Evolutionary conservation across 1,140 invertebrate genomes (phyloP), one percentile per base, ranked within the genome.

Genomic region (Drosophila seguyi): DNA sequence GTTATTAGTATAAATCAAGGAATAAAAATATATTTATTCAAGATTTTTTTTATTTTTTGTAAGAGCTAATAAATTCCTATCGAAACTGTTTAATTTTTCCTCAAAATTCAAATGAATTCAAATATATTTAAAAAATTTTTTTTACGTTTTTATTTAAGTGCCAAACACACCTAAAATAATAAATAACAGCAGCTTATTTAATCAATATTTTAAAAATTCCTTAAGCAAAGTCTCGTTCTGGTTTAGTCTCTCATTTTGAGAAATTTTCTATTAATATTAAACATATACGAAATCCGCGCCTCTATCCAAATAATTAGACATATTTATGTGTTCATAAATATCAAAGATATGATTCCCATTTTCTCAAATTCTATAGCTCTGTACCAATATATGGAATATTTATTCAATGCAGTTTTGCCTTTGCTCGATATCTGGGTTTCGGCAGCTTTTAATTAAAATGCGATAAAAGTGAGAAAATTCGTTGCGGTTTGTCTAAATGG

Each of bases 241-340:
- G 16, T 27, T 68, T 66, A 29, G 20, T 39, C 31, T 71, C 50
- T 27, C 27, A 31, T 57, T 36, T 48, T 31, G 11, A 61, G 41
- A 55, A 45, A 73, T 53, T 73, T 74, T 53, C 22, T 48, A 66
- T 65, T 65, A 60, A 74, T 61, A 67, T 80, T 63, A 34, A 75
- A 76, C n/a, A 61, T 55, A 55, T 61, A 56, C 44, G 31, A 68
- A 29, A 31, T 62, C 60, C 57, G 69, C 65, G 47, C 71, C 83
- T 72, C 36, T 61, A 82, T 87, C 75, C 63, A 88, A 87, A 88
- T 88, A 87, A 87, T 87, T 82, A 69, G 84, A 87, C 83, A 87
- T 87, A 83, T 87, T 87, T 87, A 87, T 87, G 83, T 73, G 84
- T 76, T 79, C 83, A 88, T 87, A 87, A 88, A 87, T 87, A 67